Conservation (phyloP, 2,888 invertebrate genomes). For the Caprella mutica region DNA sequence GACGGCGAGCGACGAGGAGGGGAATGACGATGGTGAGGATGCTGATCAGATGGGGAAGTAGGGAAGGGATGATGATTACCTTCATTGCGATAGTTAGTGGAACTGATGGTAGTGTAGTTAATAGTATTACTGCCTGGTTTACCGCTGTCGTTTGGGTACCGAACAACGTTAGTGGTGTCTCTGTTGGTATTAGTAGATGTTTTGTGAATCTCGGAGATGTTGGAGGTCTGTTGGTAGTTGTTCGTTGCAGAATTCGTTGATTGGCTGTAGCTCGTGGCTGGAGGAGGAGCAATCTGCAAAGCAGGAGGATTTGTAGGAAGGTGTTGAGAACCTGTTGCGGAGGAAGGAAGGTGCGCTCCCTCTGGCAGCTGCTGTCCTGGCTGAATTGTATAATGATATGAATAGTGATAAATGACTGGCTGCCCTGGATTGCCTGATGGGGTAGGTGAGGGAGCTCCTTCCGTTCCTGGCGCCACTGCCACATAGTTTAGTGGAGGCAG, state of each 20-base stretch:
- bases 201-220: background rate
- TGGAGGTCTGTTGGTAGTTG: slow-evolving; percentile 2
- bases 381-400: slow-evolving; percentile 33
- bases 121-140: slow-evolving; percentile 3
- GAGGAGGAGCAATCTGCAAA: slow-evolving; percentile 20
- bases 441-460: slow-evolving; percentile 32
- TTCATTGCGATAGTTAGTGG: background rate
- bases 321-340: too few relatives aligned
- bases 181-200: slow-evolving; percentile 1
- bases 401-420: slow-evolving; percentile 33
- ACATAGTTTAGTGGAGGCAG: slow-evolving; percentile 32
- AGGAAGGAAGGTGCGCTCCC: slow-evolving; percentile 25
- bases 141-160: background rate
- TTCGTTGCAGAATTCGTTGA: background rate
- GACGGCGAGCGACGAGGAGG: slow-evolving; percentile 18
- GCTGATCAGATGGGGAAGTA: background rate
- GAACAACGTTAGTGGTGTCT: slow-evolving; percentile 12
- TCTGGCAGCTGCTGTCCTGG: slow-evolving; percentile 33
- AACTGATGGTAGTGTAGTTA: background rate
- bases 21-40: too few relatives aligned
- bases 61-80: slow-evolving; percentile 7
- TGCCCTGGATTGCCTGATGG: slow-evolving; percentile 24
- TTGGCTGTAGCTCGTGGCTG: slow-evolving; percentile 4
- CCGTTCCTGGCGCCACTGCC: slow-evolving; percentile 23
- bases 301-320: slow-evolving; percentile 15